Evolutionary conservation across 2,797 vertebrate species (phyloP), one percentile per base, ranked within the genome.

Genomic region (Ciconia nigra): DNA sequence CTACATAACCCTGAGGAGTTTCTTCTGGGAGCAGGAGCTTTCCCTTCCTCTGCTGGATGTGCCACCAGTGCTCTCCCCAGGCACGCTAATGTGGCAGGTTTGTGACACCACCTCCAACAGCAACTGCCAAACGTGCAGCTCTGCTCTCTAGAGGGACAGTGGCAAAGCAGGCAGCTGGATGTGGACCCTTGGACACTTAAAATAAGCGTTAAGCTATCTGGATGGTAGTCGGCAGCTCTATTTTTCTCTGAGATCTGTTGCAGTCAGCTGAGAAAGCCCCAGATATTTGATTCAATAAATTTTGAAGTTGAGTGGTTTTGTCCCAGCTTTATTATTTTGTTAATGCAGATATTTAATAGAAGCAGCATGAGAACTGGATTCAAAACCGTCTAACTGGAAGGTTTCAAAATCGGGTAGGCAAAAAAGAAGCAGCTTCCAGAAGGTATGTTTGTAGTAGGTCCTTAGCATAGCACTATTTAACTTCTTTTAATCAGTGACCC

Each of bases 401-500:
- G 54, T 49, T 93, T 88, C 69, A 79, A 92, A 92, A 67, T 16
- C 9, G 4, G 33, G 39, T 39, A 73, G 81, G 47, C 41, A 76
- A 90, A 77, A 65, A 67, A 66, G 31, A 25, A 57, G 52, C 65
- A 81, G 47, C 59, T 80, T 96, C 59, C 76, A 92, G 82, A 91
- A 91, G 89, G 87, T 91, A 47, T 89, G 77, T 96, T 95, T 94
- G 82, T 70, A 63, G 54, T 88, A 65, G 69, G 42, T 94, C 78
- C 65, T 96, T 88, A 65, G 65, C 69, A 58, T 29, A 87, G 58
- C 72, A 59, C 66, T 94, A 15, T 93, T 96, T 91, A 95, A 97
- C 79, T 91, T 87, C 70, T 76, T 94, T 92, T 95, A 96, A 96
- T 97, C 92, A 83, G 92, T 96, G 92, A 94, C 87, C 89, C 1